Evolutionary conservation across 2,888 invertebrate genomes (phyloP).

Genomic region (Zygothrica quintamaculata): DNA sequence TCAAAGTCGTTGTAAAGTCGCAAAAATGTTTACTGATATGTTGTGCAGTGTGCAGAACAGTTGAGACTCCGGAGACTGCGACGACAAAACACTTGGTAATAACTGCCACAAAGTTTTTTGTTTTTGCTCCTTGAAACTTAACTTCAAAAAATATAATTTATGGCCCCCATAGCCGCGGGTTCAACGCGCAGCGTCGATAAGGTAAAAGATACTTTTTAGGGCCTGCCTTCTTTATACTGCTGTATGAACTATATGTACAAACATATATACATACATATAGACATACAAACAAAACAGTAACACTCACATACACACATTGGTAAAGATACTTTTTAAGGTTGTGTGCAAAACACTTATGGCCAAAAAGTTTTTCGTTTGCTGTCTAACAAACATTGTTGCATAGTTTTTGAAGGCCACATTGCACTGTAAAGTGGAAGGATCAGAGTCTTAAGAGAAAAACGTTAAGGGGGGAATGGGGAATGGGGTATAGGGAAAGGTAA

Average conservation of each 20-base stretch:
- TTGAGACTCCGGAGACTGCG: slow-evolving; percentile 45
- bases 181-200: slow-evolving; percentile 69
- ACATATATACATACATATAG: slow-evolving; percentile 19
- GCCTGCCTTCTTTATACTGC: too few species aligned
- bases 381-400: slow-evolving; percentile 76
- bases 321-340: slow-evolving; percentile 52
- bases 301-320: slow-evolving; percentile 42
- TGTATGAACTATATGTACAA: not conserved
- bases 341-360: slow-evolving; percentile 70
- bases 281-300: slow-evolving; percentile 13
- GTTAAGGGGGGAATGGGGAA: not conserved
- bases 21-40: slow-evolving; percentile 80
- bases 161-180: slow-evolving; percentile 76
- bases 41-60: slow-evolving; percentile 37
- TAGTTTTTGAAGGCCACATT: slow-evolving; percentile 70
- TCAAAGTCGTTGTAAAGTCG: slow-evolving; percentile 72
- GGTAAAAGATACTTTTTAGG: slow-evolving; percentile 67
- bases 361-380: slow-evolving; percentile 67
- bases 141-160: slow-evolving; percentile 83
- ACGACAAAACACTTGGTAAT: slow-evolving; percentile 81
- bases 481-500: not conserved
- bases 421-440: slow-evolving; percentile 38
- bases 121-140: slow-evolving; percentile 57
- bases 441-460: slow-evolving; percentile 4
- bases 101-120: slow-evolving; percentile 78